phyloP scores from a whole-genome alignment of 2,113 vertebrate species.

The Paratilapia polleni region DNA sequence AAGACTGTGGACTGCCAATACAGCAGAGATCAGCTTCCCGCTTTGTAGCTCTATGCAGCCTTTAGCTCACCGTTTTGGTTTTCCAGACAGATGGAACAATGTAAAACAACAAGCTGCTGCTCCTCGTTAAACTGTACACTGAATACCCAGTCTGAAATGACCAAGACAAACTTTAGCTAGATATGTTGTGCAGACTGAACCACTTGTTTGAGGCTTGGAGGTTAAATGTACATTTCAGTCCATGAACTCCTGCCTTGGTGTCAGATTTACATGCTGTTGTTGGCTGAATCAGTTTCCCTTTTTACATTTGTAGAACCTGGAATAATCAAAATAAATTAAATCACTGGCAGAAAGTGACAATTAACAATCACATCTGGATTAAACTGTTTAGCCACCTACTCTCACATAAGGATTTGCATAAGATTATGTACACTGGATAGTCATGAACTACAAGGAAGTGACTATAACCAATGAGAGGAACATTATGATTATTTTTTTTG shows the following conservation, averaged over 20 bases:
- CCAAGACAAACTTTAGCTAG: background rate
- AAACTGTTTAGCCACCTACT: background rate
- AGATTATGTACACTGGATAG: conserved; percentile 49
- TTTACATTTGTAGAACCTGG: background rate
- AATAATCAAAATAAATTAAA: conserved; percentile 5
- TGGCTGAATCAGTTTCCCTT: conserved; percentile 19
- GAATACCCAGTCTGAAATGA: background rate
- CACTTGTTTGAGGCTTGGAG: background rate
- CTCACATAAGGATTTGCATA: conserved; percentile 48
- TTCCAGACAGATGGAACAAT: background rate
- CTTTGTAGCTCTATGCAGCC: background rate
- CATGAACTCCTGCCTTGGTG: background rate
- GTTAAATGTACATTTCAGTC: background rate
- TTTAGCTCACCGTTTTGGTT: background rate
- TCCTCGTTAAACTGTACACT: background rate
- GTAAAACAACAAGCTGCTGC: background rate
- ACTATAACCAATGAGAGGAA: conserved; percentile 13
- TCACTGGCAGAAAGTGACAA: background rate
- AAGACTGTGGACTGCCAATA: background rate
- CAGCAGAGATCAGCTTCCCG: background rate
- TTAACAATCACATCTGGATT: conserved; percentile 24
- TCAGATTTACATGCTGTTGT: conserved; percentile 13
- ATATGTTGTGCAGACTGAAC: background rate
- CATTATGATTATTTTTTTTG: background rate
- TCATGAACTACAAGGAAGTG: conserved; percentile 14